Conservation (phyloP, 2,888 invertebrate species). For the Dryobotodes eremita region DNA sequence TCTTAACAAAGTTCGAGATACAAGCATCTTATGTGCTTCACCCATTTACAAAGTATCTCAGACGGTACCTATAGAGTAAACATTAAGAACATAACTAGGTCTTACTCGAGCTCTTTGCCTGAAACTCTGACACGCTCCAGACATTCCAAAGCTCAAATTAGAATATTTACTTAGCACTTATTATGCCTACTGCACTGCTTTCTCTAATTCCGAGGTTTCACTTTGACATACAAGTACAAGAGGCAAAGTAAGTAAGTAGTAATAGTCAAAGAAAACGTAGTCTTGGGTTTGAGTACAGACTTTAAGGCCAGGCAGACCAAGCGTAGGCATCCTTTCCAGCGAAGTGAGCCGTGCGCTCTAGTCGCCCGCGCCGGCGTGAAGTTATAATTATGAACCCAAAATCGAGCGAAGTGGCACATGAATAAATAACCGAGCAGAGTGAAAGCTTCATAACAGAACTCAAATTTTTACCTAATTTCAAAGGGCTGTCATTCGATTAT, state of each 20-base stretch:
- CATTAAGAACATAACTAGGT: neutral
- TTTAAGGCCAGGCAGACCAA: neutral
- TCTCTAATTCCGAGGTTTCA: neutral
- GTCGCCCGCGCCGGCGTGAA: too few species aligned
- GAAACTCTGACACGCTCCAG: constrained; percentile 4
- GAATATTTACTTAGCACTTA: constrained; percentile 63
- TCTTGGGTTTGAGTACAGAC: too few species aligned
- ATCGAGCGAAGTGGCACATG: too few species aligned
- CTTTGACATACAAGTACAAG: neutral
- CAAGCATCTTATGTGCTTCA: neutral
- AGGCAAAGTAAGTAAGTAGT: too few species aligned
- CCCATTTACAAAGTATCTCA: constrained; percentile 2
- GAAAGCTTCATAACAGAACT: too few species aligned
- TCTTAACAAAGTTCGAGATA: neutral
- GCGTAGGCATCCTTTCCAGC: too few species aligned
- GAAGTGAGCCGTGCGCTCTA: too few species aligned
- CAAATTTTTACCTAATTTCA: too few species aligned
- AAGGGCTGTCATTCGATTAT: too few species aligned
- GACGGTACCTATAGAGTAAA: neutral
- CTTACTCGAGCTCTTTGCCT: constrained; percentile 10
- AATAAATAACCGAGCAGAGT: too few species aligned
- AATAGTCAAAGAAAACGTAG: neutral
- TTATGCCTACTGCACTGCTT: neutral
- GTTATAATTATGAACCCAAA: too few species aligned
- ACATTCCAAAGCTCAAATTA: constrained; percentile 38